Percentiles rank a stretch among this genome's conserved stretches.
Evolutionary conservation across 2,888 invertebrate genomes (phyloP).

Genomic region (Synergus laeviventris): DNA sequence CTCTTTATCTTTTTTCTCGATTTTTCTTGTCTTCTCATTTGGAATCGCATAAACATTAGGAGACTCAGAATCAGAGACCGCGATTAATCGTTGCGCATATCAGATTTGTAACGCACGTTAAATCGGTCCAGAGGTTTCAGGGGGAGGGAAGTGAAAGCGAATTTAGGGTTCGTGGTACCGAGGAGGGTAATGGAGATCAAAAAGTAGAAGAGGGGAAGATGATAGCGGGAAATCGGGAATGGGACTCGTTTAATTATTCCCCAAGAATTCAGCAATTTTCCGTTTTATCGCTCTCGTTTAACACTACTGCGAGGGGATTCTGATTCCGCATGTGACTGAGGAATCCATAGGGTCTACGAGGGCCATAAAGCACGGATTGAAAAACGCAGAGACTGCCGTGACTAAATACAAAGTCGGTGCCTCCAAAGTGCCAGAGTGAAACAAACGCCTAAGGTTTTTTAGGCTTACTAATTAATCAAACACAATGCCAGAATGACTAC

Average conservation of each 20-base stretch:
- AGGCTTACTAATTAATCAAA: constrained; percentile 13
- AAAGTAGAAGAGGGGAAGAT: constrained; percentile 40
- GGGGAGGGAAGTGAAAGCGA: constrained; percentile 45
- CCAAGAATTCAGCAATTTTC: constrained; percentile 68
- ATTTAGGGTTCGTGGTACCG: constrained; percentile 50
- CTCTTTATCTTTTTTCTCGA: constrained; percentile 10
- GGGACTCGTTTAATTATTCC: constrained; percentile 65
- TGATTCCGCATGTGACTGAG: constrained; percentile 36
- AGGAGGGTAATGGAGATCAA: constrained; percentile 45
- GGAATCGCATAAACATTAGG: constrained; percentile 12
- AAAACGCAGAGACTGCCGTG: constrained; percentile 30
- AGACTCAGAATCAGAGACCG: constrained; percentile 17
- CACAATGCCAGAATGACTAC: background rate
- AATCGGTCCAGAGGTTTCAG: constrained; percentile 47
- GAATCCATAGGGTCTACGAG: constrained; percentile 20
- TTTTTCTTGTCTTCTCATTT: constrained; percentile 29
- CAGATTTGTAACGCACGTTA: constrained; percentile 62
- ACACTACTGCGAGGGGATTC: constrained; percentile 37
- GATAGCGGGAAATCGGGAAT: constrained; percentile 41
- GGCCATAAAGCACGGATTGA: constrained; percentile 41
- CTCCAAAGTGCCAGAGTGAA: constrained; percentile 7
- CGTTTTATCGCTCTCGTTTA: constrained; percentile 63
- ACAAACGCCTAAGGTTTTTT: constrained; percentile 25
- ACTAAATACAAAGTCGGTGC: constrained; percentile 40
- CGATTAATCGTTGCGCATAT: constrained; percentile 58